Evolutionary conservation across 2,888 invertebrate species (phyloP).

Genomic region (Drosophila anomalata): DNA sequence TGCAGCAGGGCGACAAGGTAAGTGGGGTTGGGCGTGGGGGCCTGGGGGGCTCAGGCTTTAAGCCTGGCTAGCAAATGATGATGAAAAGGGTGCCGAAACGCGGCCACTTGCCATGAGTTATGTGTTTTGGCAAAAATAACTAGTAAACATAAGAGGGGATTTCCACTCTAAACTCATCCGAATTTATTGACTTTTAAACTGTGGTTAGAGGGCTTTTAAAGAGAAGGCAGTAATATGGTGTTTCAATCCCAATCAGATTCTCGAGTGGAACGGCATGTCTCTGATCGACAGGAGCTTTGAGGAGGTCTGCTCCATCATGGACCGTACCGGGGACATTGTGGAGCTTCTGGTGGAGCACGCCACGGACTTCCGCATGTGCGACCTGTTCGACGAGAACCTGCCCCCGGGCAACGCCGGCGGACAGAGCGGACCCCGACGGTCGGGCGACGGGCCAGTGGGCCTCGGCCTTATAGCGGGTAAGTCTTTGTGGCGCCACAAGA

Average conservation of each 20-base stretch:
- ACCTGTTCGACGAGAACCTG: conserved; percentile 89
- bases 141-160: neutral
- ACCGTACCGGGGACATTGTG: conserved; percentile 92
- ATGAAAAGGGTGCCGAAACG: conserved; percentile 20
- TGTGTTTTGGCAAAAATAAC: neutral
- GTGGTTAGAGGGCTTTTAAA: neutral
- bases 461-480: conserved; percentile 84
- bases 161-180: neutral
- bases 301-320: conserved; percentile 95
- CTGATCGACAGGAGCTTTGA: conserved; percentile 96
- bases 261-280: conserved; percentile 96
- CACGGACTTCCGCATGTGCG: conserved; percentile 89
- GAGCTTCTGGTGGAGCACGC: conserved; percentile 94
- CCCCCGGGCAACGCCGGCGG: conserved; percentile 84
- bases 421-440: conserved; percentile 83
- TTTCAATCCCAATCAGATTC: conserved; percentile 86
- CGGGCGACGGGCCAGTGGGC: conserved; percentile 83
- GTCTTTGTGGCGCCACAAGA: conserved; percentile 42
- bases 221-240: neutral
- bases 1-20: conserved; percentile 95
- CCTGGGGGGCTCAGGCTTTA: neutral
- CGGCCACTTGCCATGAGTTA: conserved; percentile 1
- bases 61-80: conserved; percentile 18
- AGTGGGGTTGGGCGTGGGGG: conserved; percentile 34
- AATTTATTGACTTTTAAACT: conserved; percentile 2